A percentile compares a stretch with the other conserved stretches of the same genome.
These are phyloP conservation scores for Amiota mariae DNA, from an alignment of 2,888 invertebrate genomes.

Conservation along the genomic window DNA sequence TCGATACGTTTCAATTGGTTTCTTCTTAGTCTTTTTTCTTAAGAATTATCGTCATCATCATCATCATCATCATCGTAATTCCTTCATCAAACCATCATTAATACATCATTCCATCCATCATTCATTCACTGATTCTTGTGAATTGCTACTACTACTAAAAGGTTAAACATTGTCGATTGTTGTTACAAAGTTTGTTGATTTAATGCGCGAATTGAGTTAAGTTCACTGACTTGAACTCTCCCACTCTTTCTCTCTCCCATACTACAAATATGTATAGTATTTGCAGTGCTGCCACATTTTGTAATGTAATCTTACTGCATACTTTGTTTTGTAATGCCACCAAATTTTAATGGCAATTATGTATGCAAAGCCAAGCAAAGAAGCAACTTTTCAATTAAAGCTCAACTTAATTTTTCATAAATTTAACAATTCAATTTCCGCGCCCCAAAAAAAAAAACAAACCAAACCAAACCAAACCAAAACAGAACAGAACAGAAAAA, in stretches of 20 bases:
- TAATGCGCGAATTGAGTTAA: conserved; percentile 8
- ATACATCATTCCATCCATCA: no score
- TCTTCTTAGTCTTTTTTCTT: background rate
- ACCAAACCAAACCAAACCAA: no score
- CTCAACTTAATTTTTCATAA: conserved; percentile 7
- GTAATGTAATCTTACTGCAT: background rate
- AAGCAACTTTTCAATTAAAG: conserved; percentile 20
- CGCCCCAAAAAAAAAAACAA: background rate
- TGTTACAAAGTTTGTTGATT: conserved; percentile 8
- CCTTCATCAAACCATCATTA: no score
- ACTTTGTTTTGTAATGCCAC: conserved; percentile 3
- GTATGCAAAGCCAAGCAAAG: background rate
- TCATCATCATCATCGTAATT: no score
- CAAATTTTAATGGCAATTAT: conserved; percentile 1
- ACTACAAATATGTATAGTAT: no score
- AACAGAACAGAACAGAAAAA: no score
- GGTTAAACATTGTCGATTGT: conserved; percentile 24
- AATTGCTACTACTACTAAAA: conserved; percentile 8
- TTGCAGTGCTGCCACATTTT: background rate
- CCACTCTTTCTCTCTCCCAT: no score
- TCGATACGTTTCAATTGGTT: background rate
- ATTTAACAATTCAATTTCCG: conserved; percentile 19
- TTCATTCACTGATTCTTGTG: background rate
- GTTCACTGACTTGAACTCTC: background rate
- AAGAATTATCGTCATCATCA: no score